Conservation (phyloP, 2,113 vertebrate species). For the Toxotes jaculatrix region DNA sequence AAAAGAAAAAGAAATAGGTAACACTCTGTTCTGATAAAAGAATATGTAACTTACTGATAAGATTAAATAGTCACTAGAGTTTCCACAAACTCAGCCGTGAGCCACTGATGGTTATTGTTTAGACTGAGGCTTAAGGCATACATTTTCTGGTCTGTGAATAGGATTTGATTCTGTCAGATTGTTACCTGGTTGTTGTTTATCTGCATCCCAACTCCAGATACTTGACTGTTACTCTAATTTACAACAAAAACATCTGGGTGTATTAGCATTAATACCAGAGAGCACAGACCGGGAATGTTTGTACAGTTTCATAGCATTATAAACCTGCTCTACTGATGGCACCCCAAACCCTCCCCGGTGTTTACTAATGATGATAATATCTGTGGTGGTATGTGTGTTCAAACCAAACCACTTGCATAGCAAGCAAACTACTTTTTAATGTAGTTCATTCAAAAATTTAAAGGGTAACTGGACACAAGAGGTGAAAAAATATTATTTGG, state of each 20-base stretch:
- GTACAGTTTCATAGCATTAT: background rate
- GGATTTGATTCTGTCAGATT: background rate
- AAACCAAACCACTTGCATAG: background rate
- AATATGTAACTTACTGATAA: constrained; percentile 18
- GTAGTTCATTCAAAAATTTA: too few species aligned
- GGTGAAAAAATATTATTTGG: too few species aligned
- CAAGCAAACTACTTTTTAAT: background rate
- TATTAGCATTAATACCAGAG: background rate
- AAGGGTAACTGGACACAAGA: too few species aligned
- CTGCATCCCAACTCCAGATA: background rate
- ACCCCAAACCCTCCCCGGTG: background rate
- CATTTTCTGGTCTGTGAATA: background rate
- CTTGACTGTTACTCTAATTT: background rate
- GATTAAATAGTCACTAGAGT: constrained; percentile 12
- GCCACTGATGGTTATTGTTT: background rate
- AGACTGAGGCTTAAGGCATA: background rate
- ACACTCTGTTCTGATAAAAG: constrained; percentile 9
- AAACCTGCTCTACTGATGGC: background rate
- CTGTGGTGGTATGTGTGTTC: background rate
- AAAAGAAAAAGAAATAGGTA: background rate
- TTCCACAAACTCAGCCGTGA: background rate
- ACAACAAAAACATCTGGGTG: background rate
- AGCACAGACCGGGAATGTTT: background rate
- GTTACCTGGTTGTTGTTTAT: background rate
- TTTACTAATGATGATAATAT: background rate